A percentile compares a stretch with the other conserved stretches of the same genome.
Conservation (phyloP, 2,797 vertebrate genomes). For the Neostethus bicornis region DNA sequence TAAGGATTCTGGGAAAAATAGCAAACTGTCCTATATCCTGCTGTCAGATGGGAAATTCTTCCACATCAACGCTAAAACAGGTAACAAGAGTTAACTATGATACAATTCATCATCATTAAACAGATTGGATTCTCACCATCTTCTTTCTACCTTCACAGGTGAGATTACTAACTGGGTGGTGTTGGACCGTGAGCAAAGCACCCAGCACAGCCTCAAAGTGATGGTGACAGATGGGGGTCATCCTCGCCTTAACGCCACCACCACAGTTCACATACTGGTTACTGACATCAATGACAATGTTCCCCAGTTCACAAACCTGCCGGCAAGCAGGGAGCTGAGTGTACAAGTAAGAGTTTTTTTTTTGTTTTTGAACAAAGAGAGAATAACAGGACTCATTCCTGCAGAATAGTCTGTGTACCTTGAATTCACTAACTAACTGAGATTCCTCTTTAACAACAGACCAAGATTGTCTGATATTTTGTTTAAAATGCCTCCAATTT, state of each 20-base stretch:
- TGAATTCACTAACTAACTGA: not conserved
- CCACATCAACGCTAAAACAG: slow-evolving; percentile 91
- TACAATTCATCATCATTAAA: not conserved
- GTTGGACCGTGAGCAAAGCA: slow-evolving; percentile 85
- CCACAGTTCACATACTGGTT: slow-evolving; percentile 78
- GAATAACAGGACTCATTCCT: not conserved
- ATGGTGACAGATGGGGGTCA: slow-evolving; percentile 87
- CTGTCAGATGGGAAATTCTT: slow-evolving; percentile 91
- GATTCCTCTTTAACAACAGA: not conserved
- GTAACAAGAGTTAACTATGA: slow-evolving; percentile 65
- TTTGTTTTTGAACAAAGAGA: not conserved
- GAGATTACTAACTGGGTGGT: slow-evolving; percentile 89
- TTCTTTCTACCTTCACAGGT: slow-evolving; percentile 69
- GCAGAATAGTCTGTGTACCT: not conserved
- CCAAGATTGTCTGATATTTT: not conserved
- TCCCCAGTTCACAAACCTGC: slow-evolving; percentile 84
- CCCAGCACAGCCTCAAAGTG: slow-evolving; percentile 84
- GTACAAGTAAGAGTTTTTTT: slow-evolving; percentile 74
- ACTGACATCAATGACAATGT: slow-evolving; percentile 88
- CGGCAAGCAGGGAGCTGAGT: slow-evolving; percentile 71
- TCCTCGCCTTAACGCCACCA: slow-evolving; percentile 83
- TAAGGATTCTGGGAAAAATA: slow-evolving; percentile 87
- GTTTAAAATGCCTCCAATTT: too few relatives aligned
- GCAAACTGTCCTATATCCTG: slow-evolving; percentile 89
- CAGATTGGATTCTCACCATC: not conserved